phyloP scores from a whole-genome alignment of 2,888 invertebrate genomes.

The Fissipunctia ypsillon region DNA sequence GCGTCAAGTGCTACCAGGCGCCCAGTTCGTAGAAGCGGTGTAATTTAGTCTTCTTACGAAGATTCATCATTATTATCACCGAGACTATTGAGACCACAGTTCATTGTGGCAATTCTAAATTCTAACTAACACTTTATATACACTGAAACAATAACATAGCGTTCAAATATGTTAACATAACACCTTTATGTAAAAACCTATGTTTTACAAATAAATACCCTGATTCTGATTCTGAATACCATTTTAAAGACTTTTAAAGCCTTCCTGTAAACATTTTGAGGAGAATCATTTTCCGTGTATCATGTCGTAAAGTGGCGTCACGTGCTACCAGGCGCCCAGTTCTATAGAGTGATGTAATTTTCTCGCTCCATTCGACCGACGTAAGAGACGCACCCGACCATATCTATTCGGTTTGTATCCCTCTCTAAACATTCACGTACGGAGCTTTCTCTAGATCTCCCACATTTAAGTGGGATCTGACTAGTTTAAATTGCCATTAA shows the following conservation, averaged over 20 bases:
- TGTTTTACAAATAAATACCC: too few species aligned
- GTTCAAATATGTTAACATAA: too few species aligned
- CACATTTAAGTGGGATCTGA: constrained; percentile 41
- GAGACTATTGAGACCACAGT: background rate
- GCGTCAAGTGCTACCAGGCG: background rate
- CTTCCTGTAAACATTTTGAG: constrained; percentile 22
- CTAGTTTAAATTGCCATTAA: constrained; percentile 31
- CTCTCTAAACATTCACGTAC: constrained; percentile 64
- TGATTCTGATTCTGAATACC: too few species aligned
- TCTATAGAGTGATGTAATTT: constrained; percentile 74
- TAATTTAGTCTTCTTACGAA: background rate
- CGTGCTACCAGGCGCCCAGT: constrained; percentile 59
- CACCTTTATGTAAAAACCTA: too few species aligned
- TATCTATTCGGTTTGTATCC: constrained; percentile 70
- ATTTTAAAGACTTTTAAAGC: background rate
- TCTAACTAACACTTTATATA: background rate
- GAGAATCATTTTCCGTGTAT: constrained; percentile 49
- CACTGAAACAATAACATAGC: background rate
- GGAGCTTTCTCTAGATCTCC: constrained; percentile 53
- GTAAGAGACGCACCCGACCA: constrained; percentile 68
- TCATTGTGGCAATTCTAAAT: background rate
- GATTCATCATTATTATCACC: background rate
- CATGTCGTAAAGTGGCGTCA: constrained; percentile 57
- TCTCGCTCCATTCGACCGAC: constrained; percentile 70
- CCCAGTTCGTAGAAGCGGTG: background rate